Evolutionary conservation across 2,888 invertebrate genomes (phyloP), one percentile per base, ranked within the genome.

Genomic region (Drosophila pseudotalamancana): DNA sequence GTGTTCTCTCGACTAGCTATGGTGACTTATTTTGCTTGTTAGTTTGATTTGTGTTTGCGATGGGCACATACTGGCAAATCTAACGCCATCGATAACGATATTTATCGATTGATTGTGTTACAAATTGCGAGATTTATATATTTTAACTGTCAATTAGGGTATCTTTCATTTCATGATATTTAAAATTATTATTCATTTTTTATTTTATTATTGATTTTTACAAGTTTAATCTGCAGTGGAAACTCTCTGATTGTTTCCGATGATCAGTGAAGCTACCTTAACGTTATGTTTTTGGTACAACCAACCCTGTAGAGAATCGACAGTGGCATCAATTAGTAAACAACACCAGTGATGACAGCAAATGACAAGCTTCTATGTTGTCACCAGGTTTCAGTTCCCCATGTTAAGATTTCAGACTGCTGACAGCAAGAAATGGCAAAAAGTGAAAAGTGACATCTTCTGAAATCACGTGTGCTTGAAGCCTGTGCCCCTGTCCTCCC

Each of bases 401-500:
- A 68, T 46, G 69, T 42, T 60, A 48, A 74, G 69, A 60, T 74
- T 61, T 70, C 61, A 74, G 51, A 50, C 31, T 40, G 51, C 46
- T 72, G 66, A 57, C 72, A 72, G 51, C 66, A 21, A 40, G 21
- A 59, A 12, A 29, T 6, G 37, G 29, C 45, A 29, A 78, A 87
- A 79, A 79, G 87, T 87, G 87, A 79, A 79, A 79, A 76, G 72
- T 60, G 81, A 12, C 65, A 84, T 55, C 48, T 70, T 74, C 74
- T 49, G 43, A 75, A 71, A 53, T 75, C 53, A 49, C 34, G 32
- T 43, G 53, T 23, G 54, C 37, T 31, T 35, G 19, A 2, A 27
- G 8, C 12, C 6, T 0, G n/a, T 31, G 14, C 45, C 37, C 42
- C 19, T 14, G 11, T 3, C 25, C 48, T 2, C 25, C 40, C 8